Conservation (phyloP, 2,888 invertebrate genomes). For the Ennomos erosarius region DNA sequence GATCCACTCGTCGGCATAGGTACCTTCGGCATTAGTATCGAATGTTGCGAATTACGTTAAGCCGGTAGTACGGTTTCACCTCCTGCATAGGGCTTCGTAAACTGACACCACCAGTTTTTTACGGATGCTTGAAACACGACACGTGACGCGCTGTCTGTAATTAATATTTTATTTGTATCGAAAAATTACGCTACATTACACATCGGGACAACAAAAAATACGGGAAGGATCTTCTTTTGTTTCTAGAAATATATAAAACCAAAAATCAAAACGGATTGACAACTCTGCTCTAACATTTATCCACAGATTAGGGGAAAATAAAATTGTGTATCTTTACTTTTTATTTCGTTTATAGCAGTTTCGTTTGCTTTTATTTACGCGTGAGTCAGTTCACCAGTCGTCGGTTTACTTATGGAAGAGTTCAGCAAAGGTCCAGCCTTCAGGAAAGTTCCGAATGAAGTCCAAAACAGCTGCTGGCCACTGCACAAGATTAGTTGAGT, state of each 20-base stretch:
- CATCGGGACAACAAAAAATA: conserved; percentile 11
- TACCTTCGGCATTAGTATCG: conserved; percentile 47
- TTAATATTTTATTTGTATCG: conserved; percentile 36
- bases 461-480: conserved; percentile 99
- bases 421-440: conserved; percentile 45
- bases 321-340: conserved; percentile 8
- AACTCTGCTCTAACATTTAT: too few relatives aligned
- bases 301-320: too few relatives aligned
- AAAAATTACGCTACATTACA: conserved; percentile 23
- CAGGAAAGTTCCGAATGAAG: conserved; percentile 75
- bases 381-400: conserved; percentile 20
- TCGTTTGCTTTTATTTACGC: conserved; percentile 10
- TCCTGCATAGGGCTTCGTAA: conserved; percentile 59
- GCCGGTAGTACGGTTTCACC: conserved; percentile 77
- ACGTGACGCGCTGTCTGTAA: conserved; percentile 31
- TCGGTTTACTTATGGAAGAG: conserved; percentile 32
- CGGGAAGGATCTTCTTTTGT: background rate
- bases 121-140: conserved; percentile 44
- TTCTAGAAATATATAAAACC: too few relatives aligned
- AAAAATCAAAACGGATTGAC: too few relatives aligned
- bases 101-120: conserved; percentile 55
- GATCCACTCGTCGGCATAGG: too few relatives aligned
- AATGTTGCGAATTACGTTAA: conserved; percentile 58
- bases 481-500: conserved; percentile 96
- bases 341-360: conserved; percentile 1